Conservation (phyloP, 2,113 vertebrate genomes). For the Cisticola juncidis region DNA sequence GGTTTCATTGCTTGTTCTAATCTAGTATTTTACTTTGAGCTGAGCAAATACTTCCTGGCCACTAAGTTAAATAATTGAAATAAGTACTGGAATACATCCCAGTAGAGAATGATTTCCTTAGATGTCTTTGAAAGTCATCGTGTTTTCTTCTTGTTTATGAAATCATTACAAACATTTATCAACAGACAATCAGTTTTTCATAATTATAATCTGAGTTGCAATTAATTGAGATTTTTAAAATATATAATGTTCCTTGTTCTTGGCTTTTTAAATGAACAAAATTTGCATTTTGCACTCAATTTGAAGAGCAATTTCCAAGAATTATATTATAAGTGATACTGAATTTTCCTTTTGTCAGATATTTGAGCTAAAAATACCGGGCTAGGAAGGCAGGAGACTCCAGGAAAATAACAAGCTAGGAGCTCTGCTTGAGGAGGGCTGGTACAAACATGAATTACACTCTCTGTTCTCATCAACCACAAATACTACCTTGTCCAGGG, state of each 20-base stretch:
- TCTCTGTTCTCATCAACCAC: neutral
- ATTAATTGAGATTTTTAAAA: neutral
- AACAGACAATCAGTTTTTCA: neutral
- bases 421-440: neutral
- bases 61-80: neutral
- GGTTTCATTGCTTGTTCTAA: slow-evolving; percentile 7
- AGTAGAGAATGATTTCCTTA: neutral
- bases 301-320: neutral
- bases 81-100: neutral
- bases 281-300: neutral
- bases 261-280: neutral
- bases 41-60: slow-evolving; percentile 29
- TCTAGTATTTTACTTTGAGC: slow-evolving; percentile 5
- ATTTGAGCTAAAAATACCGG: neutral
- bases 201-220: neutral
- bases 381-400: neutral
- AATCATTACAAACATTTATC: neutral
- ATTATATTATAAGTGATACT: neutral
- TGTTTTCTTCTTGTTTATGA: neutral
- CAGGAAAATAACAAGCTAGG: neutral
- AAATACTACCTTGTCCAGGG: neutral
- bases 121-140: neutral
- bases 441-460: neutral
- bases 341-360: neutral
- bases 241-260: neutral